Conservation (phyloP, 2,797 vertebrate species). For the Tragelaphus eurycerus region DNA sequence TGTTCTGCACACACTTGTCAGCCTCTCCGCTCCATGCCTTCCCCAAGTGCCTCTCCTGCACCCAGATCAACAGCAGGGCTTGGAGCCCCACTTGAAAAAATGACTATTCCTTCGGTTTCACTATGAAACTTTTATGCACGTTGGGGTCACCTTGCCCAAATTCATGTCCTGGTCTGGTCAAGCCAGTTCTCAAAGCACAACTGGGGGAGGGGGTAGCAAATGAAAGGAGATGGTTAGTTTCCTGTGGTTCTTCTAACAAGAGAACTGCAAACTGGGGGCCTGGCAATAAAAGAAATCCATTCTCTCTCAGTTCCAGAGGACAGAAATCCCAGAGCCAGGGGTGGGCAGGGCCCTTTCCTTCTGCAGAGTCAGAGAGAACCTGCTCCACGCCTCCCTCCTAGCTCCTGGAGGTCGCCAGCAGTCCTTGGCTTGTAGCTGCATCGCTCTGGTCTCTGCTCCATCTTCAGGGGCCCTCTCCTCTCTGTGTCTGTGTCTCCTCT, state of each 20-base stretch:
- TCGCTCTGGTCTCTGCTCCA: neutral
- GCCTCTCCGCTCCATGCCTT: too few relatives aligned
- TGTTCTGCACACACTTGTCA: too few relatives aligned
- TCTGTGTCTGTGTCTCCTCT: neutral
- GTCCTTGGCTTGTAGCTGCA: neutral
- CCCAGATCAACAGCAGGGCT: neutral
- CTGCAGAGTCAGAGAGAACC: neutral
- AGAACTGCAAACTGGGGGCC: neutral
- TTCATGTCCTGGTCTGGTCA: too few relatives aligned
- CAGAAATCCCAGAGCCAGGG: neutral
- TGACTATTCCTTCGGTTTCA: neutral
- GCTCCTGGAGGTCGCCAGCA: neutral
- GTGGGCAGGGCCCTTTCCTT: too few relatives aligned
- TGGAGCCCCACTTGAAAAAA: neutral
- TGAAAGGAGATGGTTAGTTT: neutral
- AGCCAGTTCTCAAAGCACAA: neutral
- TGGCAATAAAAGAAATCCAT: neutral
- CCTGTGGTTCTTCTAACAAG: neutral
- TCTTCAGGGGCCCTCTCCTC: neutral
- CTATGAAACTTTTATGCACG: neutral
- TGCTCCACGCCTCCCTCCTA: rapidly evolving
- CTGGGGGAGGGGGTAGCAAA: too few relatives aligned
- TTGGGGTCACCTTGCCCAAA: neutral
- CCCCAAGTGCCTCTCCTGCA: neutral
- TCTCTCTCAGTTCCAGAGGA: neutral